Percentiles rank a stretch among this genome's conserved stretches.
Evolutionary conservation across 2,113 vertebrate species (phyloP).

Genomic region (Benitochromis conjunctus): DNA sequence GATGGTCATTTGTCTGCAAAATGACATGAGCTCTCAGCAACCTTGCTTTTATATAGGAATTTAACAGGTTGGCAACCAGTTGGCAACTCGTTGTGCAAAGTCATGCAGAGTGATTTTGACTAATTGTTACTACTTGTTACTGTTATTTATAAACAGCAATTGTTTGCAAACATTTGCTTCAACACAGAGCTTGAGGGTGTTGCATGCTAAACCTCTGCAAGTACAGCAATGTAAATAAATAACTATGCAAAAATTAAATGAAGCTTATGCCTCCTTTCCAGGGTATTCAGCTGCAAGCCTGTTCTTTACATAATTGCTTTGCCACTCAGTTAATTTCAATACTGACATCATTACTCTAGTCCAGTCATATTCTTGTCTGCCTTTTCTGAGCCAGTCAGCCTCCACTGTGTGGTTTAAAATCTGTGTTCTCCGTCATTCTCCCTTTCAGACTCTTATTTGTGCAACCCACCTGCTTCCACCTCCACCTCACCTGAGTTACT

Average conservation of each 20-base stretch:
- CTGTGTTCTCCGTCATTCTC: background rate
- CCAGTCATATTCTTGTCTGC: background rate
- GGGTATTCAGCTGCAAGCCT: background rate
- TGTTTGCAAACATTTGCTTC: background rate
- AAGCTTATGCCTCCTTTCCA: background rate
- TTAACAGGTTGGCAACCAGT: background rate
- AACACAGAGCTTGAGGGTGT: background rate
- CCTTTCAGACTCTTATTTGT: background rate
- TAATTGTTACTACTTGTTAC: background rate
- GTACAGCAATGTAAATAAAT: background rate
- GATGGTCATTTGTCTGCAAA: background rate
- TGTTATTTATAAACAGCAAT: background rate
- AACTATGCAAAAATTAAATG: background rate
- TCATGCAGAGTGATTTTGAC: background rate
- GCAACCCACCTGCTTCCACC: background rate
- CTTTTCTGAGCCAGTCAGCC: fast-evolving
- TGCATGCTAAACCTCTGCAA: background rate
- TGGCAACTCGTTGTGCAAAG: background rate
- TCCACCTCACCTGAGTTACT: background rate
- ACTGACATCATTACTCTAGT: background rate
- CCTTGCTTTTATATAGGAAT: background rate
- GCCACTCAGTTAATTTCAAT: background rate
- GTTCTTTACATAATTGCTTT: background rate
- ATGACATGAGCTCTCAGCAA: background rate
- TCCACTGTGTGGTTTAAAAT: background rate